These are phyloP conservation scores for Diadema setosum DNA, from an alignment of 35 echinoderm and acorn worm species.

Conservation along the genomic window DNA sequence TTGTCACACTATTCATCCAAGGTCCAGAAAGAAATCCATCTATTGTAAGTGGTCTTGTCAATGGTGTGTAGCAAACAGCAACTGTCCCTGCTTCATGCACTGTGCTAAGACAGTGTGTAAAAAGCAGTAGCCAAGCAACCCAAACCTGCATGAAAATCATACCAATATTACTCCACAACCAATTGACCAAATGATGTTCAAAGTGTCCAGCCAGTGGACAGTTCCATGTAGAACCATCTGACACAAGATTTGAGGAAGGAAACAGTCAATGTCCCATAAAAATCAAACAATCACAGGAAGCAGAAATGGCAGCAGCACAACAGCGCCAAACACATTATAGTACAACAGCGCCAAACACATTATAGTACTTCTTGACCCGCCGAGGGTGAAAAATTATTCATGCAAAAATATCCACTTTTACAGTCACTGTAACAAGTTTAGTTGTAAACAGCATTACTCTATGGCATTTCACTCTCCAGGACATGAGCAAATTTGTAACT, in stretches of 20 bases:
- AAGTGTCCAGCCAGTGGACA: too few species aligned
- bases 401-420: too few species aligned
- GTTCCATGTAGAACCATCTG: too few species aligned
- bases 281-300: too few species aligned
- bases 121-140: neutral
- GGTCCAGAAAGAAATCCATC: neutral
- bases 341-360: neutral
- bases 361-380: neutral
- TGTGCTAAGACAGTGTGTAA: neutral
- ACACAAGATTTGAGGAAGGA: too few species aligned
- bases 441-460: too few species aligned
- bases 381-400: too few species aligned
- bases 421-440: too few species aligned
- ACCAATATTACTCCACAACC: neutral
- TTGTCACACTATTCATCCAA: neutral
- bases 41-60: neutral
- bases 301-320: neutral
- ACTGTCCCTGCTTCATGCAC: neutral
- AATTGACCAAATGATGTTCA: too few species aligned
- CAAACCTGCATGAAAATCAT: neutral
- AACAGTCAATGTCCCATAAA: too few species aligned
- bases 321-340: too few species aligned
- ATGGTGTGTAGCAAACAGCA: neutral
- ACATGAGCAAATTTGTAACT: conserved; percentile 26
- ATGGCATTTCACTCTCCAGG: too few species aligned